Evolutionary conservation across 30 jellyfish, hydroid and myxozoan genomes (phyloP).

Genomic region (Clytia hemisphaerica): DNA sequence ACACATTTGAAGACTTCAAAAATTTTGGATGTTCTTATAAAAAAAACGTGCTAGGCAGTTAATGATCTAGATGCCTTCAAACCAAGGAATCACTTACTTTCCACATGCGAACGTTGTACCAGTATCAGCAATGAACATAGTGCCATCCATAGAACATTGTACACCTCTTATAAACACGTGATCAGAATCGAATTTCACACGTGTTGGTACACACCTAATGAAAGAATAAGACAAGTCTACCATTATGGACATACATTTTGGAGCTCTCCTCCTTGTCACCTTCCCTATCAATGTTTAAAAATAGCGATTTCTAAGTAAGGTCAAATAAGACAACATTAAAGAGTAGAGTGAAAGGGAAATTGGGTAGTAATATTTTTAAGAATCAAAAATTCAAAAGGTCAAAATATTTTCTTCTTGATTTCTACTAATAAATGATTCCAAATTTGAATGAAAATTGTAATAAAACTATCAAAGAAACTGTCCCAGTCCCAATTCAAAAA

Average conservation of each 20-base stretch:
- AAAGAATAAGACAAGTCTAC: not conserved
- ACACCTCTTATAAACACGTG: conserved; percentile 63
- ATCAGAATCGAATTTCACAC: conserved; percentile 54
- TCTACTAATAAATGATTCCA: not conserved
- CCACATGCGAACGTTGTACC: conserved; percentile 88
- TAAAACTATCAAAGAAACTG: no score
- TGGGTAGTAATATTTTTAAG: no score
- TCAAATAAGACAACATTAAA: not conserved
- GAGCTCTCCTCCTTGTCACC: no score
- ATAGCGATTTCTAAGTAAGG: not conserved
- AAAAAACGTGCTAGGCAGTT: no score
- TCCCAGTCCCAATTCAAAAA: no score
- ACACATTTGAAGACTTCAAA: no score
- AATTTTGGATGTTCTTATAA: no score
- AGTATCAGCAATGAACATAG: conserved; percentile 74
- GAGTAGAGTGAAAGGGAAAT: not conserved
- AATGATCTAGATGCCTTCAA: no score
- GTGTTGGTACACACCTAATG: conserved; percentile 68
- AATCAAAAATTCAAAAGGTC: no score
- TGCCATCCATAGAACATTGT: conserved; percentile 70
- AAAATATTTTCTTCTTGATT: not conserved
- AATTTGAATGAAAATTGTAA: no score
- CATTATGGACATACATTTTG: no score
- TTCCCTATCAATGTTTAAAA: not conserved
- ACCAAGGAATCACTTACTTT: no score